phyloP scores from a whole-genome alignment of 2,797 vertebrate genomes.

The Xiphophorus birchmanni region DNA sequence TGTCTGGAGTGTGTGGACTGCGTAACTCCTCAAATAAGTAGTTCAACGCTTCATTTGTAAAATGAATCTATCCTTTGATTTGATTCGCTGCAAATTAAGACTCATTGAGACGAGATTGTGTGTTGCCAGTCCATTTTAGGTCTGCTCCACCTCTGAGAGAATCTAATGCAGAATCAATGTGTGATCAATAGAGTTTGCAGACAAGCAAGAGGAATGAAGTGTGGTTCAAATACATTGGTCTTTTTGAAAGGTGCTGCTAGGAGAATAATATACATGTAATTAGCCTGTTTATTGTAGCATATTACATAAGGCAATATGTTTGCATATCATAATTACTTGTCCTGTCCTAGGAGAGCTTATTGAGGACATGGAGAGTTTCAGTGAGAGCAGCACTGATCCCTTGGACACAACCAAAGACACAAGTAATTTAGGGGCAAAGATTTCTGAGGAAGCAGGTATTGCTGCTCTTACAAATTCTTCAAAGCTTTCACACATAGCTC shows the following conservation, averaged over 20 bases:
- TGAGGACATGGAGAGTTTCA: slow-evolving; percentile 87
- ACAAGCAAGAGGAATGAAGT: slow-evolving; percentile 56
- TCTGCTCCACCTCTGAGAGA: slow-evolving; percentile 89
- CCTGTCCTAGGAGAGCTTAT: slow-evolving; percentile 82
- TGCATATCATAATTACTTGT: slow-evolving; percentile 45
- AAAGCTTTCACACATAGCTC: background rate
- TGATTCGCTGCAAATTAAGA: slow-evolving; percentile 66
- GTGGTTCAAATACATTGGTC: slow-evolving; percentile 50
- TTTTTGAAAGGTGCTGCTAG: slow-evolving; percentile 53
- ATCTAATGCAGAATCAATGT: slow-evolving; percentile 99
- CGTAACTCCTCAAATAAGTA: slow-evolving; percentile 41
- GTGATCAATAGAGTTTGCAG: slow-evolving; percentile 86
- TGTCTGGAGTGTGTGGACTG: slow-evolving; percentile 18
- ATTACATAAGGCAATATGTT: slow-evolving; percentile 35
- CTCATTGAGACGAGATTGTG: slow-evolving; percentile 64
- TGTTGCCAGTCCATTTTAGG: slow-evolving; percentile 85
- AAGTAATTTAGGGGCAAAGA: slow-evolving; percentile 79
- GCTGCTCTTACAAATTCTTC: slow-evolving; percentile 1
- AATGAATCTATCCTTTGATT: slow-evolving; percentile 53
- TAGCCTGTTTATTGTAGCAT: slow-evolving; percentile 39
- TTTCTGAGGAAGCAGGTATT: slow-evolving; percentile 84
- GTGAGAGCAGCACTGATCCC: slow-evolving; percentile 80
- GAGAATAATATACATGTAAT: slow-evolving; percentile 54
- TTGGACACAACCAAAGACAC: slow-evolving; percentile 90
- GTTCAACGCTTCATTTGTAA: slow-evolving; percentile 40